Conservation (phyloP, 2,113 vertebrate genomes). For the Canis aureus region DNA sequence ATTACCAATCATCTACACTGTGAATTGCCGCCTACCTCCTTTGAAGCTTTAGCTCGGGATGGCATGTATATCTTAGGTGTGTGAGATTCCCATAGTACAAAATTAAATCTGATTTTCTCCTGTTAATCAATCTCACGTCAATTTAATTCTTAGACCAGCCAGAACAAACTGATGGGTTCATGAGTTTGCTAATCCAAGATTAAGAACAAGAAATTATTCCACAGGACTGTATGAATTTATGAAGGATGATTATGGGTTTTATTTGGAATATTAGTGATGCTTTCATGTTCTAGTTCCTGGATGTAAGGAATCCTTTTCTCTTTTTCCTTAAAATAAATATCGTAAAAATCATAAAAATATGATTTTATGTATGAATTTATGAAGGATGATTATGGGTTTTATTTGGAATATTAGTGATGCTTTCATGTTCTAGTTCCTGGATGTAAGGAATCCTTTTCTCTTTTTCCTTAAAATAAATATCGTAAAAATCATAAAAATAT, state of each 20-base stretch:
- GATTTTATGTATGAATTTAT: not conserved
- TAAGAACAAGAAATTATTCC: not conserved
- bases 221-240: not conserved
- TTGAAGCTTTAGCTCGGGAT: not conserved
- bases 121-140: not conserved
- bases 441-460: not conserved
- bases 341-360: too few species aligned
- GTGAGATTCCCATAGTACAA: not conserved
- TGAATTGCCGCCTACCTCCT: not conserved
- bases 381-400: slow-evolving; percentile 16
- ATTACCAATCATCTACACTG: not conserved
- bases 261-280: not conserved
- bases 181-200: not conserved
- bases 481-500: not conserved
- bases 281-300: not conserved
- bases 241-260: slow-evolving; percentile 16
- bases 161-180: not conserved
- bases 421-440: not conserved
- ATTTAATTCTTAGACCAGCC: not conserved
- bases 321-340: not conserved
- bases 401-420: not conserved
- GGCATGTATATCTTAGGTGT: not conserved
- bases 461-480: not conserved
- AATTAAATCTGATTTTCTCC: not conserved
- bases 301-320: not conserved